Conservation (phyloP, 2,888 invertebrate species). For the Microctonus hyperodae region DNA sequence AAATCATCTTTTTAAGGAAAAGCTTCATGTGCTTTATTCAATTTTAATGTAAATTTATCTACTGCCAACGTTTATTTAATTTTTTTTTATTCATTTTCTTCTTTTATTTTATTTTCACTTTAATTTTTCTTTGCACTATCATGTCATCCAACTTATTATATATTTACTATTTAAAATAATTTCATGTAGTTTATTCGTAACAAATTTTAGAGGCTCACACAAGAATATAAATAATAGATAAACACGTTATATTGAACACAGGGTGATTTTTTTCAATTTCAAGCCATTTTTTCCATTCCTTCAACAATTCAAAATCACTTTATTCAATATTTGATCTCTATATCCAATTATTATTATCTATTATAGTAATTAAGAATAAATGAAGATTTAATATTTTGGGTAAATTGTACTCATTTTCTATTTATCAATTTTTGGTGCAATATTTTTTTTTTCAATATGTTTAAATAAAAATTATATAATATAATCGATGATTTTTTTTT, state of each 20-base stretch:
- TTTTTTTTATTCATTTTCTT: constrained; percentile 22
- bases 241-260: constrained; percentile 14
- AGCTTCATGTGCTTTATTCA: not conserved
- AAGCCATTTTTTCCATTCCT: not conserved
- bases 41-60: constrained; percentile 18
- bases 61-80: constrained; percentile 23
- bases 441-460: too few relatives aligned
- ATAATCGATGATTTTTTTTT: too few relatives aligned
- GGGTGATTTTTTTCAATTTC: constrained; percentile 14
- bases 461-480: too few relatives aligned
- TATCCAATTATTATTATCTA: too few relatives aligned
- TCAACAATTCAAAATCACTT: not conserved
- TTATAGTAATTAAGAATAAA: too few relatives aligned
- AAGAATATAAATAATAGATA: constrained; percentile 17
- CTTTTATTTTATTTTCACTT: constrained; percentile 28
- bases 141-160: too few relatives aligned
- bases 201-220: constrained; percentile 19
- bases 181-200: constrained; percentile 29
- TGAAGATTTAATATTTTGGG: not conserved
- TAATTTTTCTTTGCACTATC: not conserved
- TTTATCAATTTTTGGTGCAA: constrained; percentile 6
- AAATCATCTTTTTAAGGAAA: constrained; percentile 22
- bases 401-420: not conserved
- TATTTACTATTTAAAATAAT: too few relatives aligned
- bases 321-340: not conserved